Base-by-base conservation (phyloP, 1,140 invertebrate genomes). In the Armadillidium nasatum region DNA sequence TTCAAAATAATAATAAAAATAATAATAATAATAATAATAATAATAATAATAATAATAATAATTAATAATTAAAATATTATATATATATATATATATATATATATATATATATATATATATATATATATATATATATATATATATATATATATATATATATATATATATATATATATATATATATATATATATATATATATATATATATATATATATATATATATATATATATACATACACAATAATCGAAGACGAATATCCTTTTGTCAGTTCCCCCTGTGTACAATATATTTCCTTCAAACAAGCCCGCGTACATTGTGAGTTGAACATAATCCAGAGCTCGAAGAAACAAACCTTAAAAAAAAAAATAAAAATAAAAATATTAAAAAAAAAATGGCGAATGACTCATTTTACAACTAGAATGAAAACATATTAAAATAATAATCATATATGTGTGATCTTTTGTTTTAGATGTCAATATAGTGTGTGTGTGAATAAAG, bases 251-350 rank as follows among this genome's bases (percentile, higher is more conserved):
- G 2, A 60, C 50, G 50, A 15, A 60, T 60, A 60, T 60, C 11
- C 19, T 60, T 19, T 60, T 60, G 19, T 60, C 50, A 13, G 50
- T 15, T 13, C 50, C 50, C 7, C 50, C 50, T 19, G 50, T 19
- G 50, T 60, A 60, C 50, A 60, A 60, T 60, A 60, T 15, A 60
- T 60, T 60, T 60, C 50, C 50, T 60, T 60, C 50, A 19, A 60
- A 60, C 11, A 60, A 1, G 50, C 11, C 50, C 7, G 50, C 50
- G 19, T 60, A 60, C 50, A 60, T 60, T 13, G 50, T 19, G 11
- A 60, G 50, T 60, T 60, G 50, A 1, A 60, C 50, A 19, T 60
- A 60, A 13, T 60, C 50, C 50, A 60, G 19, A 1, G 50, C 7
- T 15, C 50, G 50, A 15, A 60, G 19, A 7, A 4, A 60, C 7